Conservation (phyloP, 2,888 invertebrate species). For the Caprella mutica region DNA sequence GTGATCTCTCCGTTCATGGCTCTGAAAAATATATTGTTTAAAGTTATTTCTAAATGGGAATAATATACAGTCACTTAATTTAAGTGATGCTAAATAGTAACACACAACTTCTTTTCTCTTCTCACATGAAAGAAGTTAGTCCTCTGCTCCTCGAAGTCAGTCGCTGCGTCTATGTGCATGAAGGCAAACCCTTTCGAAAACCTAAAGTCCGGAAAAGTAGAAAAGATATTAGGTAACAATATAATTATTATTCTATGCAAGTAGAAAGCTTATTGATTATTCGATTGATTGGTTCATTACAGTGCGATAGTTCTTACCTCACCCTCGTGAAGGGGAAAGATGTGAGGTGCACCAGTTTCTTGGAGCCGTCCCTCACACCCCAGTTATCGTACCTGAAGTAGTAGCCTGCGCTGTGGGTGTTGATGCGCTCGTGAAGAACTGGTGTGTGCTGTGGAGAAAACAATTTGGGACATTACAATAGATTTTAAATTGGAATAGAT, state of each 20-base stretch:
- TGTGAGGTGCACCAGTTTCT: conserved; percentile 53
- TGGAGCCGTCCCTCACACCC: conserved; percentile 62
- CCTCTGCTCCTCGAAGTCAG: conserved; percentile 70
- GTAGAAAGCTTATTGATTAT: not conserved
- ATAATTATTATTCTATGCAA: not conserved
- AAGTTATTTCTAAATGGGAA: not conserved
- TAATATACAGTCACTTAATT: not conserved
- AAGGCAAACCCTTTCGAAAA: conserved; percentile 73
- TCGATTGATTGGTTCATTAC: too few relatives aligned
- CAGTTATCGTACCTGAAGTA: conserved; percentile 66
- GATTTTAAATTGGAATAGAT: too few relatives aligned
- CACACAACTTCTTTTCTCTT: not conserved
- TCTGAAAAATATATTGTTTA: conserved; percentile 44
- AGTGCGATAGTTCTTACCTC: conserved; percentile 9
- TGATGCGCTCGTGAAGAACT: conserved; percentile 69
- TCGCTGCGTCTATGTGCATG: conserved; percentile 61
- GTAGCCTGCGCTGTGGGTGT: conserved; percentile 63
- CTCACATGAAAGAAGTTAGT: conserved; percentile 52
- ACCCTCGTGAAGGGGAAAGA: conserved; percentile 63
- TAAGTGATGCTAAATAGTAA: not conserved
- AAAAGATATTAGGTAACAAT: too few relatives aligned
- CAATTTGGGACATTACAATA: too few relatives aligned
- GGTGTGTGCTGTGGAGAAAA: too few relatives aligned
- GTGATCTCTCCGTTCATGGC: conserved; percentile 67
- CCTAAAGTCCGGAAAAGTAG: too few relatives aligned